These are phyloP conservation scores for Lepidothrix coronata DNA, from an alignment of 2,113 vertebrate species.

Conservation along the genomic window DNA sequence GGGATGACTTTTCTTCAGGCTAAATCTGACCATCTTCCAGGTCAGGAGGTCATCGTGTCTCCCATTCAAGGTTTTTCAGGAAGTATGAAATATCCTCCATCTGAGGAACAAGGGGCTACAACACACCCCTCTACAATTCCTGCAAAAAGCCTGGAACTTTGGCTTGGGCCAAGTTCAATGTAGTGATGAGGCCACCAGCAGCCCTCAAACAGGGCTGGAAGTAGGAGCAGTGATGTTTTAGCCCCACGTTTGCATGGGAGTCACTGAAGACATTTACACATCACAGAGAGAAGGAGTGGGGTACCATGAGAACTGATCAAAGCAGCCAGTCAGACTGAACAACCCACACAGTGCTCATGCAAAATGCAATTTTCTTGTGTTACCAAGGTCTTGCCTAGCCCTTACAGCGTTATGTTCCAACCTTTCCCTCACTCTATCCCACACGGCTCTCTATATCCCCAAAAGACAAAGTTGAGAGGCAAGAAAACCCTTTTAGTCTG, in stretches of 20 bases:
- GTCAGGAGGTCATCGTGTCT: not conserved
- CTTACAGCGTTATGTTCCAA: not conserved
- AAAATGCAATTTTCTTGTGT: not conserved
- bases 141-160: not conserved
- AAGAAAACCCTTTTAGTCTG: not conserved
- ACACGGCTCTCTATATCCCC: not conserved
- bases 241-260: not conserved
- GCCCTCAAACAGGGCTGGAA: not conserved
- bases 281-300: not conserved
- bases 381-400: not conserved
- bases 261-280: not conserved
- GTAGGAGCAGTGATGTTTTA: not conserved
- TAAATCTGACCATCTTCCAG: not conserved
- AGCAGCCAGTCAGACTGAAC: not conserved
- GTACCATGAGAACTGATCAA: not conserved
- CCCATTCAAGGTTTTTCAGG: not conserved
- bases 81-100: not conserved
- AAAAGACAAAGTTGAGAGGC: not conserved
- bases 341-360: not conserved
- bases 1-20: not conserved
- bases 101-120: accelerated
- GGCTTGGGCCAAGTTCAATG: not conserved
- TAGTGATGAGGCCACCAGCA: accelerated
- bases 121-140: not conserved
- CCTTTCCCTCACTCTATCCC: not conserved